phyloP scores from a whole-genome alignment of 2,113 vertebrate species.

The Limanda limanda region DNA sequence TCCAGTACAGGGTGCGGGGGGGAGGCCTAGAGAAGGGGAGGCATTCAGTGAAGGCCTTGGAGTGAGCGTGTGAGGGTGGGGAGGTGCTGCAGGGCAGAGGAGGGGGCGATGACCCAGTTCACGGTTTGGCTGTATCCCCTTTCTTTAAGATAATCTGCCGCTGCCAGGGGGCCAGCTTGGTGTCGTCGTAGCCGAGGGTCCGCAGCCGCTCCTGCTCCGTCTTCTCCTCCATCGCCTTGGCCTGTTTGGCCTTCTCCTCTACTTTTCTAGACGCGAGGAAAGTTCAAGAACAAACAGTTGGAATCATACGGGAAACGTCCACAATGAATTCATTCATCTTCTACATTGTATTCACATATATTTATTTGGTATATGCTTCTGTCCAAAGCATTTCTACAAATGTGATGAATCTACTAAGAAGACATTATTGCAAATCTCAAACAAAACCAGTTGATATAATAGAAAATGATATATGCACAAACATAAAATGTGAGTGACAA shows the following conservation, averaged over 20 bases:
- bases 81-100: conserved; percentile 3
- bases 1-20: conserved; percentile 34
- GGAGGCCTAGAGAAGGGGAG: conserved; percentile 16
- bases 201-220: conserved; percentile 92
- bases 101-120: conserved; percentile 39
- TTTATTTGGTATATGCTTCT: neutral
- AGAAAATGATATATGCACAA: no score
- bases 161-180: conserved; percentile 97
- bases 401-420: neutral
- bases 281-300: neutral
- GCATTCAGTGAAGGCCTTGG: conserved; percentile 48
- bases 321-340: neutral
- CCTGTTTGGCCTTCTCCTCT: conserved; percentile 86
- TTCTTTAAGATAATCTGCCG: conserved; percentile 97
- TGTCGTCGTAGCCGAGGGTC: conserved; percentile 95
- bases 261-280: conserved; percentile 83
- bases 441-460: no score
- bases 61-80: conserved; percentile 4
- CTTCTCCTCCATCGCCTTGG: conserved; percentile 88
- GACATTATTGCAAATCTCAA: neutral
- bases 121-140: conserved; percentile 94
- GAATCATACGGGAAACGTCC: neutral
- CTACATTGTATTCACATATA: neutral
- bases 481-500: no score
- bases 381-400: neutral